Conservation (phyloP, 2,888 invertebrate species). For the Leptopilina myrica region DNA sequence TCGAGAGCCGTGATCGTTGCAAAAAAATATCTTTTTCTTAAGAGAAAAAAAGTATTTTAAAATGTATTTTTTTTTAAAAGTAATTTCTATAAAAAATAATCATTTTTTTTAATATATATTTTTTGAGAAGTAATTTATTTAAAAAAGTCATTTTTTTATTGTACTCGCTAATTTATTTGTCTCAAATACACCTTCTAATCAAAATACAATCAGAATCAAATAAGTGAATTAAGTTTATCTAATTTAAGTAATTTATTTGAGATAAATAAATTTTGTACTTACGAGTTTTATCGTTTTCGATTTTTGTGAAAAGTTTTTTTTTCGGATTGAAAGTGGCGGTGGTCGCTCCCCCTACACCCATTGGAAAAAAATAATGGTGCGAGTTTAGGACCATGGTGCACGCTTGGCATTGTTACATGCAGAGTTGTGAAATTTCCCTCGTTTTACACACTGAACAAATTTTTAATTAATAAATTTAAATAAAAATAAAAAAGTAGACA, state of each 20-base stretch:
- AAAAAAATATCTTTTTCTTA: neutral
- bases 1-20: conserved; percentile 18
- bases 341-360: neutral
- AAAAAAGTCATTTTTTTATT: neutral
- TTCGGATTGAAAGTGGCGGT: conserved; percentile 44
- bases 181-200: neutral
- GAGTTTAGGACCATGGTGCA: conserved; percentile 60
- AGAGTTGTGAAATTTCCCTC: conserved; percentile 32
- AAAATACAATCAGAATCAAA: neutral
- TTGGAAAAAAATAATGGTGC: conserved; percentile 13
- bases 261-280: neutral
- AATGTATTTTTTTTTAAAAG: neutral
- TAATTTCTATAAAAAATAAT: neutral
- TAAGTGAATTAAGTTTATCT: neutral
- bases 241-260: conserved; percentile 15
- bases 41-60: conserved; percentile 15
- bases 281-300: conserved; percentile 43
- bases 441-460: neutral
- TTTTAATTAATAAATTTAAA: neutral
- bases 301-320: conserved; percentile 56
- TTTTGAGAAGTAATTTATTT: neutral
- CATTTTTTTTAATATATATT: too few species aligned
- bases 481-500: neutral
- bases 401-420: conserved; percentile 61
- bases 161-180: neutral